Evolutionary conservation across 2,888 invertebrate species (phyloP).

Genomic region (Tenthredo amoena): DNA sequence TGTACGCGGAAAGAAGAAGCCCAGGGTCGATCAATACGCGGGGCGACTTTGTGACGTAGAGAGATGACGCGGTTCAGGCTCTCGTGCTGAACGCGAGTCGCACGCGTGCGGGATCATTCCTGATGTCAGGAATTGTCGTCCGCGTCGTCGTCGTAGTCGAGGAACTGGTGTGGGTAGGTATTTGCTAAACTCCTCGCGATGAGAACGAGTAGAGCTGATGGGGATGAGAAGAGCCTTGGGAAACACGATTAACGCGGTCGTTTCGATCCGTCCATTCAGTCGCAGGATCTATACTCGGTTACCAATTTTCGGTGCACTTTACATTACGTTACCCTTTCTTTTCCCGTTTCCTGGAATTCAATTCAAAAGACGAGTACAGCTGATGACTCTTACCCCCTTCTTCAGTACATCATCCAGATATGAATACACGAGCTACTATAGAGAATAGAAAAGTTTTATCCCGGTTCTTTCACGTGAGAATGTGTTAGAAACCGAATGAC

Average conservation of each 20-base stretch:
- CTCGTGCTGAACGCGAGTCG: slow-evolving; percentile 59
- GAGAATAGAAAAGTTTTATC: background rate
- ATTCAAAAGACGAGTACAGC: background rate
- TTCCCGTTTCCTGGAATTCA: background rate
- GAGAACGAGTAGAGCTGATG: background rate
- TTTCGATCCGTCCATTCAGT: slow-evolving; percentile 12
- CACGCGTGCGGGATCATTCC: slow-evolving; percentile 63
- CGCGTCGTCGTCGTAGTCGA: slow-evolving; percentile 26
- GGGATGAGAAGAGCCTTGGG: slow-evolving; percentile 14
- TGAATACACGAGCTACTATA: background rate
- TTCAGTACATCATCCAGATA: background rate
- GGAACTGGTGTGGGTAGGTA: slow-evolving; percentile 19
- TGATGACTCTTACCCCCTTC: background rate
- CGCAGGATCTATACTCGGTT: background rate
- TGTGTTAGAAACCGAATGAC: background rate
- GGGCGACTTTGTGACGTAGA: slow-evolving; percentile 60
- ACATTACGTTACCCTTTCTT: background rate
- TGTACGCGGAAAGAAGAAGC: slow-evolving; percentile 56
- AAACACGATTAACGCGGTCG: background rate
- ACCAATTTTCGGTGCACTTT: background rate
- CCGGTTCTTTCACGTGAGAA: background rate
- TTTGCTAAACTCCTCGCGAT: background rate
- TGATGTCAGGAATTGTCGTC: slow-evolving; percentile 51
- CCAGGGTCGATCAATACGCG: slow-evolving; percentile 59
- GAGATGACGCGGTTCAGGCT: slow-evolving; percentile 59